These are phyloP conservation scores for Mastomys coucha DNA, from an alignment of 2,113 vertebrate genomes.

Conservation along the genomic window DNA sequence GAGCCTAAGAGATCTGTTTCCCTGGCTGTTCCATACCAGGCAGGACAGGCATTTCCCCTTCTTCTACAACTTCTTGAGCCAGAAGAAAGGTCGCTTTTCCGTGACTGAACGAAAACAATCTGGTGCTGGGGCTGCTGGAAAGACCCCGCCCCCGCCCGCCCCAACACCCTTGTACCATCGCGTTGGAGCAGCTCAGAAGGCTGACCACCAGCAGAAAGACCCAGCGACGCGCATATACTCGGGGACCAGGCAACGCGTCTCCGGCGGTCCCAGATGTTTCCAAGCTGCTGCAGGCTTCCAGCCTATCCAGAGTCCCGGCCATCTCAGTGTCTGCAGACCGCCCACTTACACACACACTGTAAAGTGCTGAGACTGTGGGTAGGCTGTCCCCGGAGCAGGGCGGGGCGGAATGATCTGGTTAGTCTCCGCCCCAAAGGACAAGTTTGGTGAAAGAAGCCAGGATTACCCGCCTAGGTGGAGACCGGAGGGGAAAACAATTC, in stretches of 20 bases:
- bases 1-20: background rate
- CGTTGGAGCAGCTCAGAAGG: slow-evolving; percentile 93
- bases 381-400: background rate
- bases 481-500: background rate
- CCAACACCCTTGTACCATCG: slow-evolving; percentile 85
- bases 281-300: background rate
- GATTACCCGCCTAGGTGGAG: background rate
- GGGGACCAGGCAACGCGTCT: slow-evolving; percentile 63
- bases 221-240: slow-evolving; percentile 91
- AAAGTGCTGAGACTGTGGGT: background rate
- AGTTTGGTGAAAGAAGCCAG: rapidly evolving
- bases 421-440: background rate
- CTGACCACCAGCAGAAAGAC: slow-evolving; percentile 89
- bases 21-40: background rate
- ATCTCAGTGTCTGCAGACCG: background rate
- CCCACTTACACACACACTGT: too few species aligned
- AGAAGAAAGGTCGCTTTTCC: background rate
- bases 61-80: too few species aligned
- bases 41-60: background rate
- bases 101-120: background rate
- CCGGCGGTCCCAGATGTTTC: background rate
- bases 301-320: background rate
- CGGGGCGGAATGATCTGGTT: too few species aligned
- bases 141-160: background rate
- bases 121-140: background rate